Percentiles rank a stretch among this genome's conserved stretches.
Conservation (phyloP, 2,888 invertebrate species). For the Chirona hameri region DNA sequence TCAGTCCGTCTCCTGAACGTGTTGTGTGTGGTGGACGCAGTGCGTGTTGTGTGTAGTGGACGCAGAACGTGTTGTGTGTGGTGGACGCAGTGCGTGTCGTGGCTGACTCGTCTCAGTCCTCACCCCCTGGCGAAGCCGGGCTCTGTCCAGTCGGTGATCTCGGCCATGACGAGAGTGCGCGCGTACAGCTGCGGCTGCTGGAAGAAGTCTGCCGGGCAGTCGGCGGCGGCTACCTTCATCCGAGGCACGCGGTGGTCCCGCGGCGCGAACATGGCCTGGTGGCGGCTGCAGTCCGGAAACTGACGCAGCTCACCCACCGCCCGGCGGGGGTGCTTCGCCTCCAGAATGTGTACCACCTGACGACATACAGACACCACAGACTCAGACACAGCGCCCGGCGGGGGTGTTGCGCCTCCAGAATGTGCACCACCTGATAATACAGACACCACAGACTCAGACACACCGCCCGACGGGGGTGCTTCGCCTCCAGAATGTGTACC, state of each 20-base stretch:
- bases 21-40: too few relatives aligned
- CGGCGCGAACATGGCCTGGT: slow-evolving; percentile 69
- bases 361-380: background rate
- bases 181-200: slow-evolving; percentile 49
- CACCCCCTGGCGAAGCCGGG: slow-evolving; percentile 62
- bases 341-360: slow-evolving; percentile 68
- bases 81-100: too few relatives aligned
- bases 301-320: slow-evolving; percentile 67
- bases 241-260: slow-evolving; percentile 74
- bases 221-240: slow-evolving; percentile 63
- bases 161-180: slow-evolving; percentile 63
- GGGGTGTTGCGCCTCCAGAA: slow-evolving; percentile 68
- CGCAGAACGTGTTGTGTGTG: too few relatives aligned
- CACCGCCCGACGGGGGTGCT: slow-evolving; percentile 68
- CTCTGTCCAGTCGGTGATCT: slow-evolving; percentile 66
- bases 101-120: slow-evolving; percentile 31
- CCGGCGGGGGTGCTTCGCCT: slow-evolving; percentile 67
- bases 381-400: slow-evolving; percentile 59
- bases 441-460: background rate
- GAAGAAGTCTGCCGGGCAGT: slow-evolving; percentile 62
- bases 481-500: slow-evolving; percentile 68
- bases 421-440: slow-evolving; percentile 62
- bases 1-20: too few relatives aligned
- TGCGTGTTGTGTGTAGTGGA: too few relatives aligned
- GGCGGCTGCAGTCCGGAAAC: slow-evolving; percentile 56